Percentiles rank a stretch among this genome's conserved stretches.
Evolutionary conservation across 2,113 vertebrate genomes (phyloP).

Genomic region (Ciconia stormi): DNA sequence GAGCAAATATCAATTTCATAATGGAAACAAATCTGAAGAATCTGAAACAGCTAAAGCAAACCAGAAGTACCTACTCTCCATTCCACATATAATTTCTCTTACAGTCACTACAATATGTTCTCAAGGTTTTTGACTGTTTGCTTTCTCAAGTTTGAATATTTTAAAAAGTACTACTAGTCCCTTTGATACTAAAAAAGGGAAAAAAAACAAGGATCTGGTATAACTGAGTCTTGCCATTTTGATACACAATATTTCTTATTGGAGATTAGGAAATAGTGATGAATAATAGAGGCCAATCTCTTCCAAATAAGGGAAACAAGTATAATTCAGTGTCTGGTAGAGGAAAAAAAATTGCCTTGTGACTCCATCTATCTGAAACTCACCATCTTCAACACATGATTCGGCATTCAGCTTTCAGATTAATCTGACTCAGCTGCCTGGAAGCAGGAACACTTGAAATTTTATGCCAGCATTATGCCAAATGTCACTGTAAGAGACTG

Average conservation of each 20-base stretch:
- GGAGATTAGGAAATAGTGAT: neutral
- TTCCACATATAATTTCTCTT: neutral
- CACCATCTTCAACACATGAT: neutral
- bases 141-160: neutral
- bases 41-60: neutral
- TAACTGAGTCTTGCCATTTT: neutral
- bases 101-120: neutral
- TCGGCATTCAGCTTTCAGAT: neutral
- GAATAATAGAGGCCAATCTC: neutral
- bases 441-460: neutral
- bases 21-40: neutral
- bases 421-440: slow-evolving; percentile 18
- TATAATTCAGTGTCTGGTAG: neutral
- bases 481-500: neutral
- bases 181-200: neutral
- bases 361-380: neutral
- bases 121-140: neutral
- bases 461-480: neutral
- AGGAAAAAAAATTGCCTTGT: neutral
- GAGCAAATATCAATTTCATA: neutral
- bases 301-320: neutral
- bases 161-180: neutral
- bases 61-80: neutral
- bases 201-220: neutral
- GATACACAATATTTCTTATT: neutral